Evolutionary conservation across 2,797 vertebrate genomes (phyloP).

Genomic region (Octomys mimax): DNA sequence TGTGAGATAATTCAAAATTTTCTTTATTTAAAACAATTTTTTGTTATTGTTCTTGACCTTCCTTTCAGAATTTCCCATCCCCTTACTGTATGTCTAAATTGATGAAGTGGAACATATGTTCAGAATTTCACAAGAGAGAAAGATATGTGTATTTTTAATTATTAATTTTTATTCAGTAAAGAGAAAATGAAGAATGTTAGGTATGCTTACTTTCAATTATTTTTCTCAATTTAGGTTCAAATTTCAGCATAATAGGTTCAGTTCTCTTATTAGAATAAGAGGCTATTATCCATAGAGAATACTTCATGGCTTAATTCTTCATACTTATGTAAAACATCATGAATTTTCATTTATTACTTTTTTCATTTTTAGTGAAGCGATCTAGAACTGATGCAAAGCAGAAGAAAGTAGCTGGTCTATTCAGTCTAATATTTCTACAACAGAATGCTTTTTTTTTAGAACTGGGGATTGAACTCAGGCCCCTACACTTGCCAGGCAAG

Average conservation of each 20-base stretch:
- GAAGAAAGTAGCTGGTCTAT: not conserved
- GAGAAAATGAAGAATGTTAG: not conserved
- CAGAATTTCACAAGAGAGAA: not conserved
- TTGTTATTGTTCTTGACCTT: not conserved
- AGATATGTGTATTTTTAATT: constrained; percentile 7
- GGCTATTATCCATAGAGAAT: not conserved
- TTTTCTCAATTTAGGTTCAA: not conserved
- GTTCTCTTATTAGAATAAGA: not conserved
- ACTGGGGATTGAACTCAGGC: too few relatives aligned
- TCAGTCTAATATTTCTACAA: constrained; percentile 5
- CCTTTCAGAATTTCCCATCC: not conserved
- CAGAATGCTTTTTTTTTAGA: too few relatives aligned
- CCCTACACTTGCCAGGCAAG: too few relatives aligned
- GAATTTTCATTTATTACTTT: not conserved
- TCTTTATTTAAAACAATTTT: constrained; percentile 33
- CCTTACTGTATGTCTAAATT: not conserved
- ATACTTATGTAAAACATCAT: not conserved
- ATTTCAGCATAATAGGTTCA: not conserved
- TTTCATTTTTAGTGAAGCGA: constrained; percentile 4
- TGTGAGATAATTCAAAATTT: not conserved
- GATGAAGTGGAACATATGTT: not conserved
- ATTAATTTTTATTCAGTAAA: constrained; percentile 25
- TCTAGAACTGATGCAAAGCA: not conserved
- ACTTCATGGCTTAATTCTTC: not conserved
- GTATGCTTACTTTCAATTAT: not conserved